A percentile compares a stretch with the other conserved stretches of the same genome.
These are phyloP conservation scores for Fragum sueziense DNA, from an alignment of 2,888 invertebrate species.

Conservation along the genomic window DNA sequence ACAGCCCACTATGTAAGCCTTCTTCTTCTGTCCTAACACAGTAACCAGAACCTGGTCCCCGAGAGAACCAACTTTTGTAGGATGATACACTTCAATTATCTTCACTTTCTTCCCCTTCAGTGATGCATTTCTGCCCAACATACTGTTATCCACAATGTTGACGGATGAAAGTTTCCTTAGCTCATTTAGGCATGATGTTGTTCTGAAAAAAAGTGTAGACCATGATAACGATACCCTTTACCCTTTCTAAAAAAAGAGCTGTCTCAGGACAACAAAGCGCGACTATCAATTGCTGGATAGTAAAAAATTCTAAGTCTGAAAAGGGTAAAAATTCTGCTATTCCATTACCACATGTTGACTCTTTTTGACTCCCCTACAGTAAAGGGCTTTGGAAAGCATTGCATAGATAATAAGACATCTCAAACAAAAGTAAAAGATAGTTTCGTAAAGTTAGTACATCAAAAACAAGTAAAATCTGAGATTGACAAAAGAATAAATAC, in stretches of 20 bases:
- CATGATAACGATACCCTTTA: neutral
- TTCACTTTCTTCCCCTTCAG: constrained; percentile 96
- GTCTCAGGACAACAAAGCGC: too few species aligned
- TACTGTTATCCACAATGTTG: constrained; percentile 98
- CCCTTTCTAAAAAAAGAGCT: neutral
- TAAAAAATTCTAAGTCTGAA: too few species aligned
- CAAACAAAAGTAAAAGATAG: too few species aligned
- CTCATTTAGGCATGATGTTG: constrained; percentile 69
- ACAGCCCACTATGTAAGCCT: constrained; percentile 94
- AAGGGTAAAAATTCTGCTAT: too few species aligned
- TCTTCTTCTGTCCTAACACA: constrained; percentile 97
- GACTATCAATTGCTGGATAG: too few species aligned
- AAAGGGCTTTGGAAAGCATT: too few species aligned
- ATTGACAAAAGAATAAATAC: too few species aligned
- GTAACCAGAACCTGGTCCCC: constrained; percentile 96
- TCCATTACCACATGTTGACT: too few species aligned
- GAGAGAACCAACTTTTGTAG: constrained; percentile 84
- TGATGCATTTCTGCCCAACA: constrained; percentile 97
- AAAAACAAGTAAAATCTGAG: too few species aligned
- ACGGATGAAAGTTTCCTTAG: constrained; percentile 86
- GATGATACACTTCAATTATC: constrained; percentile 91
- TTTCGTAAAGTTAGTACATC: too few species aligned
- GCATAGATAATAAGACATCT: too few species aligned
- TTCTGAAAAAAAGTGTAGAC: constrained; percentile 68
- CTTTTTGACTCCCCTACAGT: too few species aligned